These are phyloP conservation scores for Hyposoter didymator DNA, from an alignment of 2,888 invertebrate genomes.

Conservation along the genomic window DNA sequence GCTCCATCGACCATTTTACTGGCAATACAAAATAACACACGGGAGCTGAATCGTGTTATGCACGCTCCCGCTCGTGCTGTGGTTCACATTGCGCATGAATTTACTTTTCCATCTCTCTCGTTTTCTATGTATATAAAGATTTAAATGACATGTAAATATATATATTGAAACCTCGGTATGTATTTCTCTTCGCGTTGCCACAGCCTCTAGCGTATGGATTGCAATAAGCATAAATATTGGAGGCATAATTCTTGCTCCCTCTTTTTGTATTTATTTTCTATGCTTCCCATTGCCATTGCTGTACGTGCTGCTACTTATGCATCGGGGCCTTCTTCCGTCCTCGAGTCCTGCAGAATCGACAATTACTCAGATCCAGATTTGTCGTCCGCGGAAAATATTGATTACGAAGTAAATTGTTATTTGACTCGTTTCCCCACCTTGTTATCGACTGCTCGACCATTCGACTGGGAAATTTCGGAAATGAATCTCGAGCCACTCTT, in stretches of 20 bases:
- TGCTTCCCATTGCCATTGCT: constrained; percentile 17
- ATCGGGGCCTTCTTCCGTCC: constrained; percentile 4
- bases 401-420: not conserved
- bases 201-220: constrained; percentile 43
- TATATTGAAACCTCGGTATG: constrained; percentile 10
- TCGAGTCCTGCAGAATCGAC: constrained; percentile 3
- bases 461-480: not conserved
- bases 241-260: constrained; percentile 55
- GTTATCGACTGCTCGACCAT: not conserved
- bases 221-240: constrained; percentile 65
- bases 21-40: constrained; percentile 60
- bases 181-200: constrained; percentile 36
- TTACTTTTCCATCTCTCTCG: constrained; percentile 46
- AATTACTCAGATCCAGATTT: not conserved
- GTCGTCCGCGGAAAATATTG: not conserved
- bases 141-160: not conserved
- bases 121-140: not conserved
- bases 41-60: constrained; percentile 66
- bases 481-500: not conserved
- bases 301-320: constrained; percentile 6
- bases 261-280: constrained; percentile 37
- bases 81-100: constrained; percentile 59
- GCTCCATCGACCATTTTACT: constrained; percentile 23
- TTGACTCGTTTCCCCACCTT: not conserved
- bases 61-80: constrained; percentile 57